Evolutionary conservation across 1,140 invertebrate genomes (phyloP).

Genomic region (Drosophila murphyi): DNA sequence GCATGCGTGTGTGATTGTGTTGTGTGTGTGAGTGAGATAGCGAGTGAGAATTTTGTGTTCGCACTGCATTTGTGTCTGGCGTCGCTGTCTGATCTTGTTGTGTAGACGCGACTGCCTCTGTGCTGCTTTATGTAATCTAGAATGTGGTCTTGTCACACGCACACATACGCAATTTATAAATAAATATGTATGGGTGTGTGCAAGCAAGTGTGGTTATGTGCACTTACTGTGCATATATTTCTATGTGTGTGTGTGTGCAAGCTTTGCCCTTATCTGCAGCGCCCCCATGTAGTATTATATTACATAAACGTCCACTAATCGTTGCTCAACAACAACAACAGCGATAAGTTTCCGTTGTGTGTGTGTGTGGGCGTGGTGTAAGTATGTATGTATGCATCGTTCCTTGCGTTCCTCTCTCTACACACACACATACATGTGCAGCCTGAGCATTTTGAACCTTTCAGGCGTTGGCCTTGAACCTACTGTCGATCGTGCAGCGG

Average conservation of each 20-base stretch:
- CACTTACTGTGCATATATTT: background rate
- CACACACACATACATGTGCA: conserved; percentile 1
- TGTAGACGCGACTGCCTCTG: conserved; percentile 28
- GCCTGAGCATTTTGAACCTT: conserved; percentile 70
- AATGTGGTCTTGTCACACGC: conserved; percentile 57
- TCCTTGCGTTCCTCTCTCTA: background rate
- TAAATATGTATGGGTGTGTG: conserved; percentile 10
- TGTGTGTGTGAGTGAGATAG: conserved; percentile 22
- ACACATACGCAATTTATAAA: background rate
- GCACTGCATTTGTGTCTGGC: conserved; percentile 51
- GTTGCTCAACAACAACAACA: conserved; percentile 24
- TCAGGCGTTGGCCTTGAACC: conserved; percentile 77
- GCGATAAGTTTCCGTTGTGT: conserved; percentile 59
- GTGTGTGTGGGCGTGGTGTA: background rate
- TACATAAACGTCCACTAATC: conserved; percentile 65
- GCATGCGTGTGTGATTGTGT: conserved; percentile 15
- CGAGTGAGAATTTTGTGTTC: conserved; percentile 42
- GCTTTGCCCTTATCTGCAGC: conserved; percentile 21
- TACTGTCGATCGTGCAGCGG: conserved; percentile 51
- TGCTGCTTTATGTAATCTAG: conserved; percentile 72
- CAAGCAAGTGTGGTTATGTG: too few relatives aligned
- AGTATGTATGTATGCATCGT: conserved; percentile 16
- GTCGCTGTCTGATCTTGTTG: conserved; percentile 58
- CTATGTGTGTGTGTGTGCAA: background rate
- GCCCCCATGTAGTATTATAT: conserved; percentile 65